Evolutionary conservation across 2,113 vertebrate species (phyloP).

Genomic region (Antechinus stuartii): DNA sequence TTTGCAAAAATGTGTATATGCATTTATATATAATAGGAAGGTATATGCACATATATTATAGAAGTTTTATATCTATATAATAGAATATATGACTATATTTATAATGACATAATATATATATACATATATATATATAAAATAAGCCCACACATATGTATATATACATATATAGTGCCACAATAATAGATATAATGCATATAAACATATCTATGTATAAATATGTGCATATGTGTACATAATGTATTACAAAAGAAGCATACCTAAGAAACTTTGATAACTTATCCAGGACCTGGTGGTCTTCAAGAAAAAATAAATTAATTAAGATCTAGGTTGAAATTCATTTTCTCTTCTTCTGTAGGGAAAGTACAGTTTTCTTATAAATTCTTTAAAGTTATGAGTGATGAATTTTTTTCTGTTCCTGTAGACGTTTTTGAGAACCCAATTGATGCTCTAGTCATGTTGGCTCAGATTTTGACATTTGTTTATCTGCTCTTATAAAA

Average conservation of each 20-base stretch:
- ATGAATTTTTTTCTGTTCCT: not conserved
- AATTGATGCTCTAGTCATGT: not conserved
- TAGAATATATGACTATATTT: no score
- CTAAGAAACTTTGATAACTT: not conserved
- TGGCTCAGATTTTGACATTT: not conserved
- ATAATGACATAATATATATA: no score
- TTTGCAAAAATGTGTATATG: no score
- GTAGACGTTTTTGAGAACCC: not conserved
- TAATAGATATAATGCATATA: no score
- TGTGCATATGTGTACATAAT: not conserved
- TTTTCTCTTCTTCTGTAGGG: conserved; percentile 14
- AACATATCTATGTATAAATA: not conserved
- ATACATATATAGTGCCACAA: not conserved
- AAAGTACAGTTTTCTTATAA: conserved; percentile 14
- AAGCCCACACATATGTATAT: no score
- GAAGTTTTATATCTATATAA: no score
- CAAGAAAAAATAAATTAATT: not conserved
- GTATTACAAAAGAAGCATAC: not conserved
- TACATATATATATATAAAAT: no score
- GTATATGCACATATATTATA: no score
- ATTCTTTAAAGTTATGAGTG: conserved; percentile 7
- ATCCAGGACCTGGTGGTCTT: not conserved
- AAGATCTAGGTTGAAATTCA: not conserved
- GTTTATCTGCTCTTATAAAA: not conserved
- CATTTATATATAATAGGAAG: no score